Conservation (phyloP, 2,797 vertebrate species). For the Rhodeus uyekii region DNA sequence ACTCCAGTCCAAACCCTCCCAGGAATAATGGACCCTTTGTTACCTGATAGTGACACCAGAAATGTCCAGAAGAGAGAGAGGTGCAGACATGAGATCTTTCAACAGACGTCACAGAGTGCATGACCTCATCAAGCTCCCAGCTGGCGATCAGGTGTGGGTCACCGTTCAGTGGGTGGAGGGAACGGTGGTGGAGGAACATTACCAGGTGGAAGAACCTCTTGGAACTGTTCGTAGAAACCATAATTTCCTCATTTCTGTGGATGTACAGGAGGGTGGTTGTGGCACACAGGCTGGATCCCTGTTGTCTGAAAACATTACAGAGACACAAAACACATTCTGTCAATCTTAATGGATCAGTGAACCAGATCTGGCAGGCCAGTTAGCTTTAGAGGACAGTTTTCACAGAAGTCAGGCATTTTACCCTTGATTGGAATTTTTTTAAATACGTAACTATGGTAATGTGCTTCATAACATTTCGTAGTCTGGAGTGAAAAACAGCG, state of each 20-base stretch:
- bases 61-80: neutral
- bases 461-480: too few relatives aligned
- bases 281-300: neutral
- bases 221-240: slow-evolving; percentile 2
- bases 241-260: neutral
- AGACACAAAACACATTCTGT: too few relatives aligned
- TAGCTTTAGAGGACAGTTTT: too few relatives aligned
- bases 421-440: too few relatives aligned
- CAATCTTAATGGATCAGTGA: too few relatives aligned
- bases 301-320: neutral
- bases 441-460: too few relatives aligned
- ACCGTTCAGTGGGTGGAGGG: slow-evolving; percentile 7
- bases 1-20: too few relatives aligned
- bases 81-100: neutral
- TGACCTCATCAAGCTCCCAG: slow-evolving; percentile 1
- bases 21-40: neutral
- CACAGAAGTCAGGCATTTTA: too few relatives aligned
- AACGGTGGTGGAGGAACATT: slow-evolving; percentile 4
- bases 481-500: too few relatives aligned
- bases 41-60: neutral
- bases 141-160: slow-evolving; percentile 22
- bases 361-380: too few relatives aligned
- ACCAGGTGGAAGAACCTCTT: slow-evolving; percentile 7
- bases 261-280: neutral
- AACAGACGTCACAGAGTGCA: slow-evolving; percentile 6